These are phyloP conservation scores for Coryphaenoides rupestris DNA, from an alignment of 2,113 vertebrate genomes.

Conservation along the genomic window DNA sequence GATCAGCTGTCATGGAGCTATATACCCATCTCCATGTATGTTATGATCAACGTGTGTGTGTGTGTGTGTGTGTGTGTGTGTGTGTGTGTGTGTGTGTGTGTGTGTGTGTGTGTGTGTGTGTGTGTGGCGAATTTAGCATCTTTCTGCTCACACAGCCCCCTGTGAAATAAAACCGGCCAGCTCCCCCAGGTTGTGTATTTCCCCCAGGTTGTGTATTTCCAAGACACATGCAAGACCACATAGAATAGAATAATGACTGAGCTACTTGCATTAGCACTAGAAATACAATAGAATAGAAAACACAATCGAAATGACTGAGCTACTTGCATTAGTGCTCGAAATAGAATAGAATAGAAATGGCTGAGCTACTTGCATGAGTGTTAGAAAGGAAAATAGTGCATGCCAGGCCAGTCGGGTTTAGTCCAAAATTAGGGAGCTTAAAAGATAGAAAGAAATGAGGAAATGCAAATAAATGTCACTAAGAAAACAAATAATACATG, in stretches of 20 bases:
- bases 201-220: too few relatives aligned
- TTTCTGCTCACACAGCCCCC: too few relatives aligned
- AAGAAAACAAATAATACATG: slow-evolving; percentile 17
- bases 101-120: too few relatives aligned
- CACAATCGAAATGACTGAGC: slow-evolving; percentile 39
- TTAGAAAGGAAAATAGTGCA: slow-evolving; percentile 71
- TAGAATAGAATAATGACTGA: slow-evolving; percentile 25
- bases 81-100: too few relatives aligned
- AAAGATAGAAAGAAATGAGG: slow-evolving; percentile 8
- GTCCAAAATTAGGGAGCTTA: slow-evolving; percentile 46
- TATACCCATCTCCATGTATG: too few relatives aligned
- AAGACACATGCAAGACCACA: not conserved
- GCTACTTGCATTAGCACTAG: slow-evolving; percentile 72
- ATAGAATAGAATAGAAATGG: slow-evolving; percentile 52
- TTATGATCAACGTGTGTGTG: too few relatives aligned
- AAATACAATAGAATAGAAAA: too few relatives aligned
- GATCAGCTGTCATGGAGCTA: too few relatives aligned
- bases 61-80: too few relatives aligned
- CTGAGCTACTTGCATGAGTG: slow-evolving; percentile 70
- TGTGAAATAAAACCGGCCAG: too few relatives aligned
- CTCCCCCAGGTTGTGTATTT: too few relatives aligned
- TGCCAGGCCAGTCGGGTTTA: slow-evolving; percentile 68
- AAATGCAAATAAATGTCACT: not conserved
- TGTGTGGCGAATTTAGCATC: too few relatives aligned
- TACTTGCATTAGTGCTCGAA: slow-evolving; percentile 73